Conservation (phyloP, 2,888 invertebrate genomes). For the Agrochola lota region DNA sequence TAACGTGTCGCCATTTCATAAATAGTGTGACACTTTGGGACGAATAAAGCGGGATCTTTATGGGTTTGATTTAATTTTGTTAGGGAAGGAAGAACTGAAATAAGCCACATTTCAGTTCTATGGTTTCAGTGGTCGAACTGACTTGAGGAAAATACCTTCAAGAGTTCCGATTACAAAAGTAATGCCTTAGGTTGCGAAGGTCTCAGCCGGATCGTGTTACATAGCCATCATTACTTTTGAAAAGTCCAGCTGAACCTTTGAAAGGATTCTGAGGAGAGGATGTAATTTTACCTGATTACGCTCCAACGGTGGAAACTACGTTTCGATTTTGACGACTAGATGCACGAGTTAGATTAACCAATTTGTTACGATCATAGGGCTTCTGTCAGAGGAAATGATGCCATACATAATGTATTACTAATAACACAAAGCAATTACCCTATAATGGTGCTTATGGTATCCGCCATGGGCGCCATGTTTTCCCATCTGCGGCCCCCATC, state of each 20-base stretch:
- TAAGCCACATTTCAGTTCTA: background rate
- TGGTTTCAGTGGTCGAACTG: background rate
- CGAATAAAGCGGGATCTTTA: constrained; percentile 38
- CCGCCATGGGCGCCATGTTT: constrained; percentile 23
- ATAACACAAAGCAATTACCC: constrained; percentile 36
- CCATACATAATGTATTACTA: constrained; percentile 26
- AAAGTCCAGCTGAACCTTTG: background rate
- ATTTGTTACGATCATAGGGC: constrained; percentile 2
- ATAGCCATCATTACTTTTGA: background rate
- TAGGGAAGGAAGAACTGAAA: background rate
- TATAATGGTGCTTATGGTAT: constrained; percentile 19
- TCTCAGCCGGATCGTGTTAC: constrained; percentile 1
- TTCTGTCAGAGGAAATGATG: constrained; percentile 16
- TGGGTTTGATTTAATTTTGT: constrained; percentile 23
- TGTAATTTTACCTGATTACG: background rate
- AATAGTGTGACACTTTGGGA: constrained; percentile 40
- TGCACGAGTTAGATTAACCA: background rate
- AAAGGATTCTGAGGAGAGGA: background rate
- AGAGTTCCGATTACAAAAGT: constrained; percentile 13
- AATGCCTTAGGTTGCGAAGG: background rate
- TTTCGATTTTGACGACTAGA: background rate
- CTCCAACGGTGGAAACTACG: background rate
- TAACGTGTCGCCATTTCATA: constrained; percentile 52
- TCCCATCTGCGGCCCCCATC: background rate
- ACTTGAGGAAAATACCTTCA: background rate